Evolutionary conservation across 2,888 invertebrate genomes (phyloP).

Genomic region (Psylliodes chrysocephalus): DNA sequence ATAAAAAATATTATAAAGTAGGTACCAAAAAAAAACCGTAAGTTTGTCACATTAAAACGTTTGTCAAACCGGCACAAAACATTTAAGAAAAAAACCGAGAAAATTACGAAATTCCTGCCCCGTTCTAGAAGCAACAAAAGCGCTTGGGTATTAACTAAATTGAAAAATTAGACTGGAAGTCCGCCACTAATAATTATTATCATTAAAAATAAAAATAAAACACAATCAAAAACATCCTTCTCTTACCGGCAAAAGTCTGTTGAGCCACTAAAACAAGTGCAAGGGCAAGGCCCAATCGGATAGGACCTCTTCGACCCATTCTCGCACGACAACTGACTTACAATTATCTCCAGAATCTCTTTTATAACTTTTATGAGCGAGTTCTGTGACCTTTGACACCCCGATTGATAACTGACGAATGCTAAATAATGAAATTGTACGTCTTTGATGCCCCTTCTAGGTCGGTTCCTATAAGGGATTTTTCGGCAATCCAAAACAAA

Average conservation of each 20-base stretch:
- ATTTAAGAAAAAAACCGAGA: not conserved
- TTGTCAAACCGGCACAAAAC: too few relatives aligned
- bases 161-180: not conserved
- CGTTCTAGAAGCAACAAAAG: too few relatives aligned
- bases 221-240: slow-evolving; percentile 8
- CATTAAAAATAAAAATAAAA: slow-evolving; percentile 8
- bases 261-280: slow-evolving; percentile 54
- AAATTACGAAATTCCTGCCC: not conserved
- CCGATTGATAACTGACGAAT: slow-evolving; percentile 27
- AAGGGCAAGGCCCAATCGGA: slow-evolving; percentile 55
- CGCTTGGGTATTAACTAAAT: not conserved
- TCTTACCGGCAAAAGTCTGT: slow-evolving; percentile 47
- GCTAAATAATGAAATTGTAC: slow-evolving; percentile 21
- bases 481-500: too few relatives aligned
- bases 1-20: too few relatives aligned
- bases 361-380: slow-evolving; percentile 49
- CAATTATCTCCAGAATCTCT: slow-evolving; percentile 46
- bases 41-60: too few relatives aligned
- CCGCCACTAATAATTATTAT: not conserved
- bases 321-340: slow-evolving; percentile 53
- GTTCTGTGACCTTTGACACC: slow-evolving; percentile 41
- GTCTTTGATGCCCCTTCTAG: too few relatives aligned
- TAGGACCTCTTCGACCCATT: slow-evolving; percentile 55
- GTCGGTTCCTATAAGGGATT: too few relatives aligned
- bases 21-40: too few relatives aligned